phyloP scores from a whole-genome alignment of 1,140 invertebrate genomes.

The Helicoverpa zea region DNA sequence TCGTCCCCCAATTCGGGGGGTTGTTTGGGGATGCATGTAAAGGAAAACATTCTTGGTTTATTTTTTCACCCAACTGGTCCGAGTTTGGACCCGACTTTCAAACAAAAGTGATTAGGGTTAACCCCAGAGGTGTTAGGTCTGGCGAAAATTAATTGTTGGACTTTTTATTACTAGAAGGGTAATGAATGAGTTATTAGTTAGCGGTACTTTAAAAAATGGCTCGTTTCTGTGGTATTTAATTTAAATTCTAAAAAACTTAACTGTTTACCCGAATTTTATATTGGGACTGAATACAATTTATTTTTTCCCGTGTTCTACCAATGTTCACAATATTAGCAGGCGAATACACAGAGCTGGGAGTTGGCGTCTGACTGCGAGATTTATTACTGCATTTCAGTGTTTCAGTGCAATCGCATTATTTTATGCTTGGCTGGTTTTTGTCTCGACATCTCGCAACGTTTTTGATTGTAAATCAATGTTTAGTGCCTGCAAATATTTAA shows the following conservation, averaged over 20 bases:
- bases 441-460: neutral
- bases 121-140: neutral
- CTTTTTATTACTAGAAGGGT: neutral
- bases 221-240: neutral
- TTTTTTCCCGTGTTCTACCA: neutral
- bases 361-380: slow-evolving; percentile 1
- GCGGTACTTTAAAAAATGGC: neutral
- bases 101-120: slow-evolving; percentile 12
- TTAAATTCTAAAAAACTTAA: neutral
- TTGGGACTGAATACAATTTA: slow-evolving; percentile 1
- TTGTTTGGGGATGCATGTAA: slow-evolving; percentile 14
- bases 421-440: slow-evolving; percentile 17
- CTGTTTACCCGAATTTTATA: too few relatives aligned
- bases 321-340: slow-evolving; percentile 12
- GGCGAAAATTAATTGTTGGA: slow-evolving; percentile 2
- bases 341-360: neutral
- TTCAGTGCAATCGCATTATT: slow-evolving; percentile 17
- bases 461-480: slow-evolving; percentile 14
- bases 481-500: neutral
- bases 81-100: neutral
- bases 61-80: slow-evolving; percentile 22
- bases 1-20: neutral
- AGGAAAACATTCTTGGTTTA: slow-evolving; percentile 24
- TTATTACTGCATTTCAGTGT: slow-evolving; percentile 16
- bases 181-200: neutral